Conservation (phyloP, 2,888 invertebrate species). For the Nymphalis polychloros region DNA sequence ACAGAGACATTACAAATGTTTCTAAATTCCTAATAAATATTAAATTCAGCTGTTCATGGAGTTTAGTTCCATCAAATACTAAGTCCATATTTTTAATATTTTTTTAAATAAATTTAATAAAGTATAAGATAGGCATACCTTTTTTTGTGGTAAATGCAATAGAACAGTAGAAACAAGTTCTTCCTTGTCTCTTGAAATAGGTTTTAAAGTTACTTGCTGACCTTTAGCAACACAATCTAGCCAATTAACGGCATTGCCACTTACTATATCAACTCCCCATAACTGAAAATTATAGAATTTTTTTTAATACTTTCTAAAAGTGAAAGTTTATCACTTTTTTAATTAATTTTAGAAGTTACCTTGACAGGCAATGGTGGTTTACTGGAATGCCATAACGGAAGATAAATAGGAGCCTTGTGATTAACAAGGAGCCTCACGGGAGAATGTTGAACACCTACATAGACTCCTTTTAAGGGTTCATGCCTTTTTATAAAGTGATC, state of each 20-base stretch:
- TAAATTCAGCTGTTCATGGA: no score
- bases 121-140: slow-evolving; percentile 49
- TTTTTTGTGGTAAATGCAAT: slow-evolving; percentile 69
- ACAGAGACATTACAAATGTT: no score
- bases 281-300: slow-evolving; percentile 59
- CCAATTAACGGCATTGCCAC: slow-evolving; percentile 82
- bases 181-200: slow-evolving; percentile 69
- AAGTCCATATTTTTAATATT: no score
- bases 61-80: no score
- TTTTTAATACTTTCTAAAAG: neutral
- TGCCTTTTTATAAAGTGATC: slow-evolving; percentile 78
- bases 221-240: slow-evolving; percentile 80
- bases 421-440: slow-evolving; percentile 76
- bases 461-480: slow-evolving; percentile 76
- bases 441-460: slow-evolving; percentile 77
- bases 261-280: slow-evolving; percentile 76
- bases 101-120: slow-evolving; percentile 17
- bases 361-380: slow-evolving; percentile 78
- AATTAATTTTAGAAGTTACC: slow-evolving; percentile 50
- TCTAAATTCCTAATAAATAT: no score
- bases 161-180: slow-evolving; percentile 70
- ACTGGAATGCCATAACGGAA: slow-evolving; percentile 77
- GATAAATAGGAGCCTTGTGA: slow-evolving; percentile 80
- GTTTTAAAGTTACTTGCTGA: slow-evolving; percentile 73
- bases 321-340: slow-evolving; percentile 9